Base-by-base conservation (phyloP, 2,888 invertebrate species). In the Chrysotoxum bicinctum region DNA sequence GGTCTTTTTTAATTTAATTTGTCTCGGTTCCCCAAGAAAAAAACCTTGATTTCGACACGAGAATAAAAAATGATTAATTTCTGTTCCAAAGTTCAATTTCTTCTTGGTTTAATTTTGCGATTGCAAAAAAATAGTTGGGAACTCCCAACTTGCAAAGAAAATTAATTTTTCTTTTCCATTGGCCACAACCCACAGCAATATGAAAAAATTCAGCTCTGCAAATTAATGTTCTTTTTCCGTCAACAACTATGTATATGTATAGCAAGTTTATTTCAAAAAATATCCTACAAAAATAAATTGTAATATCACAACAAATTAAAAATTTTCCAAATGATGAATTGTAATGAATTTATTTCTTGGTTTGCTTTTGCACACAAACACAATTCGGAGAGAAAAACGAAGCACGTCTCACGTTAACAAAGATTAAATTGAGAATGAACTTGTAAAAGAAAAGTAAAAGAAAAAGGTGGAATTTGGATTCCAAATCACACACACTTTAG, bases 221-320 rank as follows among this genome's bases (percentile, higher is more conserved):
- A 69, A 30, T 45, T 58, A 3, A 37, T 26, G 16, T 0, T 19
- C 19, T n/a, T 48, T 60, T 40, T 8, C n/a, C 19, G 30, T 19
- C 45, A 19, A 4, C 3, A 35, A 50, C 9, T 10, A 23, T 6
- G 14, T 14, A 50, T 23, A 12, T 23, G 16, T n/a, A n/a, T n/a
- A n/a, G n/a, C 26, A 37, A 14, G 40, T 32, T 35, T 58, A 8
- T 14, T 21, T 35, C 10, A 35, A 30, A 50, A 23, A 37, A 45
- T 64, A 50, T n/a, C 30, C 3, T 64, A 79, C 54, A 69, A 58
- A 68, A 77, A 23, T 26, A 32, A 62, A 26, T 3, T 64, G 21
- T 48, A 32, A 72, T 68, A 74, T 79, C 69, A 79, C 74, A 79
- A 74, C 79, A 74, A 83, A 64, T 83, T 73, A 58, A 23, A 54